A percentile compares a stretch with the other conserved stretches of the same genome.
Evolutionary conservation across 1,140 invertebrate species (phyloP).

Genomic region (Dendroctonus ponderosae): DNA sequence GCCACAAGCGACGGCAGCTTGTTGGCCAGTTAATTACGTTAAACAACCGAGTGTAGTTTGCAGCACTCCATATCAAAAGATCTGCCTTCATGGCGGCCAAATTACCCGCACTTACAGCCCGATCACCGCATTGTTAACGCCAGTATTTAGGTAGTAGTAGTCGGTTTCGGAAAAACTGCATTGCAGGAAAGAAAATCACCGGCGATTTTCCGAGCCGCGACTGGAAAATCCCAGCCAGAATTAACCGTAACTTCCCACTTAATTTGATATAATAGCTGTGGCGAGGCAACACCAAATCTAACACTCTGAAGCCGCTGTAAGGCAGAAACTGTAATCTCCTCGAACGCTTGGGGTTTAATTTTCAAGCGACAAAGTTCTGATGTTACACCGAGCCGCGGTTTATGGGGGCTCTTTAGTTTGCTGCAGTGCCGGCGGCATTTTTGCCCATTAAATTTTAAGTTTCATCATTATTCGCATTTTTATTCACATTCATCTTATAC

Average conservation of each 20-base stretch:
- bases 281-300: constrained; percentile 28
- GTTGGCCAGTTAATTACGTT: constrained; percentile 16
- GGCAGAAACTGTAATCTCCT: constrained; percentile 28
- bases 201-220: background rate
- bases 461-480: no score
- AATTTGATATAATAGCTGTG: constrained; percentile 32
- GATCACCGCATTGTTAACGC: background rate
- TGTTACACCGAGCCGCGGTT: constrained; percentile 8
- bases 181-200: background rate
- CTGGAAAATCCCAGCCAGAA: constrained; percentile 4
- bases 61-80: constrained; percentile 15
- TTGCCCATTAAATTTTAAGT: no score
- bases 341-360: constrained; percentile 22
- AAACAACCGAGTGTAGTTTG: constrained; percentile 9
- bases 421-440: background rate
- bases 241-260: constrained; percentile 28
- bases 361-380: constrained; percentile 18
- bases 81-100: background rate
- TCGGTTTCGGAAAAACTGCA: background rate
- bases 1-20: constrained; percentile 1
- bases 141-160: background rate
- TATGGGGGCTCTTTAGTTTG: constrained; percentile 17
- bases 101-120: background rate
- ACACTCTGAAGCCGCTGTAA: constrained; percentile 28
- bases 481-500: no score